Evolutionary conservation across 2,888 invertebrate species (phyloP), one percentile per base, ranked within the genome.

Genomic region (Leptopilina drosophilae): DNA sequence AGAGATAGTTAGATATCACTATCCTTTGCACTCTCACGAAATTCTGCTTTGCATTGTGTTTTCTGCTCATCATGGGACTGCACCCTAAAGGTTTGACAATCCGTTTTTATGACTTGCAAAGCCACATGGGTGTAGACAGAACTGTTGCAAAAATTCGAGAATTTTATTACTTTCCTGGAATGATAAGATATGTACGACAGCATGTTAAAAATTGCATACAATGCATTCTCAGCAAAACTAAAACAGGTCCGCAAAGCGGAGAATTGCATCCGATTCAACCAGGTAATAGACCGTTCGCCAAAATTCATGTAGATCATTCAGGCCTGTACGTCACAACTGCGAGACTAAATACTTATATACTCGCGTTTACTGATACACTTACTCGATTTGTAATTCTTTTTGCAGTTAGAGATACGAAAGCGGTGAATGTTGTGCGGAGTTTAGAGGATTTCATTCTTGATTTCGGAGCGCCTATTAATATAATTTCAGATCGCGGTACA

Each of bases 401-500:
- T 56, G 78, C 84, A 4, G 83, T 80, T 2, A 76, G 69, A 20
- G 79, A 62, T 56, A 80, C 81, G 0, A 80, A 78, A 9, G 62
- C 78, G 1, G n/a, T 49, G n/a, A 14, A 49, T 5, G 78, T 75
- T 5, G 42, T 83, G 0, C 56, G 42, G 2, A 65, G 59, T 5
- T 56, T 82, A 6, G 67, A 82, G 46, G 14, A 79, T 0, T 81
- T 84, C 33, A 75, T 80, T 7, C 14, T 80, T 11, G 14, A 73
- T 56, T 80, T 78, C 20, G 83, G 84, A 59, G 81, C 80, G 5
- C 81, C 81, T 0, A 6, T 59, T 11, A 42, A 67, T 46, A 59
- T 83, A 1, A 81, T 83, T 46, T 78, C 73, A 3, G 81, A 81
- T 56, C 64, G 83, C 8, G 83, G 81, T n/a, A 82, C 80, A 9